Conservation (phyloP, 37 sponge, comb jelly and placozoan species). For the Dysidea cf. avara region DNA sequence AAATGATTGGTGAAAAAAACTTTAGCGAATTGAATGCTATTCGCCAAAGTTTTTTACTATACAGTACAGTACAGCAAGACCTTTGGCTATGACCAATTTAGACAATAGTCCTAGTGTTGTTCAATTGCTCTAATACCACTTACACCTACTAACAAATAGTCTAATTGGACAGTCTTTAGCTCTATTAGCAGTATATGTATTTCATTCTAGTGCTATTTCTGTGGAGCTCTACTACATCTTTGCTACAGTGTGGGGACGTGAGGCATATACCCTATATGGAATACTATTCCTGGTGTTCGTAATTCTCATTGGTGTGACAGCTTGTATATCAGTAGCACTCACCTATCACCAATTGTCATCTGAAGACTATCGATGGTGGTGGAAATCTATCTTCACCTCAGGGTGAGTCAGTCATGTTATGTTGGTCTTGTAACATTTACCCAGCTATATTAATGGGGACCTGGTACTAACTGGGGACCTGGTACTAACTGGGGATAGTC, state of each 20-base stretch:
- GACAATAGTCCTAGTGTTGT: no score
- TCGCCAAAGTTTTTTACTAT: no score
- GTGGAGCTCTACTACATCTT: slow-evolving; percentile 95
- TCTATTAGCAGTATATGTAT: no score
- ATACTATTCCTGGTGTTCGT: slow-evolving; percentile 85
- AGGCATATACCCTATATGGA: slow-evolving; percentile 87
- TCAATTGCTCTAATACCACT: no score
- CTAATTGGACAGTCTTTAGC: background rate
- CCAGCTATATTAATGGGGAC: no score
- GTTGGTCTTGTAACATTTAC: background rate
- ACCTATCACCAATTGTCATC: slow-evolving; percentile 91
- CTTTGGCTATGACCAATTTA: no score
- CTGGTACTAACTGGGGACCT: no score
- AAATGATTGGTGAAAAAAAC: no score
- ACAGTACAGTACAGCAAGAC: no score
- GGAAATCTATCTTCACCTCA: slow-evolving; percentile 79
- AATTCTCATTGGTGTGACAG: slow-evolving; percentile 82
- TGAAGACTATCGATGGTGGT: slow-evolving; percentile 98
- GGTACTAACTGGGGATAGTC: no score
- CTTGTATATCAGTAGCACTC: slow-evolving; percentile 87
- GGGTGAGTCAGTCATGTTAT: slow-evolving; percentile 78
- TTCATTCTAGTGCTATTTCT: slow-evolving; percentile 73
- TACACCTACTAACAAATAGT: background rate
- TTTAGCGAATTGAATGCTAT: no score
- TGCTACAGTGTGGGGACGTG: slow-evolving; percentile 89